These are phyloP conservation scores for Anguilla obscura DNA, from an alignment of 2,797 vertebrate genomes.

Conservation along the genomic window DNA sequence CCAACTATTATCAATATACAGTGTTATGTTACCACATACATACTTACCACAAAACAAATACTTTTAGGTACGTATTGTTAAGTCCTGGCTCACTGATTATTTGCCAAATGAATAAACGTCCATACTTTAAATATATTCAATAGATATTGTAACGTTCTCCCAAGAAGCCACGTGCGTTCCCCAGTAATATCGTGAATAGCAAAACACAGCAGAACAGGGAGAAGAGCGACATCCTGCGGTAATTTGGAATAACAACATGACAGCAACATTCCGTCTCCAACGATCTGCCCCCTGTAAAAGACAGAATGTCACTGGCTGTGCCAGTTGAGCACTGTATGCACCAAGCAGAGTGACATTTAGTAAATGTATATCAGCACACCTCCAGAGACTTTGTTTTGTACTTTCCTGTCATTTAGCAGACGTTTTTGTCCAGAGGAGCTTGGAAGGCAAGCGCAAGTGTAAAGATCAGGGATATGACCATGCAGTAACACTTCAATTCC, in stretches of 20 bases:
- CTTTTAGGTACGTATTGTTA: background rate
- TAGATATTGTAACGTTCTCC: background rate
- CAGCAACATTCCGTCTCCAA: too few species aligned
- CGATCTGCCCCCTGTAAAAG: too few species aligned
- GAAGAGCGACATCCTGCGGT: slow-evolving; percentile 34
- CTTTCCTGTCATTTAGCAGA: background rate
- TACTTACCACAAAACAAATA: background rate
- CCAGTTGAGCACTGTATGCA: too few species aligned
- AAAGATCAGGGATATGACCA: background rate
- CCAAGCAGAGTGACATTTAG: too few species aligned
- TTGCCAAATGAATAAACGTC: background rate
- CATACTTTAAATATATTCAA: background rate
- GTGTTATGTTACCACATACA: background rate
- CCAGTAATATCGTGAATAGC: background rate
- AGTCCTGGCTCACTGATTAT: background rate
- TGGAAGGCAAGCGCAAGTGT: background rate
- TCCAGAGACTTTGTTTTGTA: background rate
- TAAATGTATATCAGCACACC: too few species aligned
- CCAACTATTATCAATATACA: background rate
- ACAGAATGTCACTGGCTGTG: too few species aligned
- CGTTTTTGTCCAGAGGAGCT: background rate
- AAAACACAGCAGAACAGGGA: slow-evolving; percentile 16
- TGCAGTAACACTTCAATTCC: background rate
- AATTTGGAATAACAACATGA: background rate
- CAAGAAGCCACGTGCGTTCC: background rate